Evolutionary conservation across 2,797 vertebrate species (phyloP).

Genomic region (Eurystomus glaucurus): DNA sequence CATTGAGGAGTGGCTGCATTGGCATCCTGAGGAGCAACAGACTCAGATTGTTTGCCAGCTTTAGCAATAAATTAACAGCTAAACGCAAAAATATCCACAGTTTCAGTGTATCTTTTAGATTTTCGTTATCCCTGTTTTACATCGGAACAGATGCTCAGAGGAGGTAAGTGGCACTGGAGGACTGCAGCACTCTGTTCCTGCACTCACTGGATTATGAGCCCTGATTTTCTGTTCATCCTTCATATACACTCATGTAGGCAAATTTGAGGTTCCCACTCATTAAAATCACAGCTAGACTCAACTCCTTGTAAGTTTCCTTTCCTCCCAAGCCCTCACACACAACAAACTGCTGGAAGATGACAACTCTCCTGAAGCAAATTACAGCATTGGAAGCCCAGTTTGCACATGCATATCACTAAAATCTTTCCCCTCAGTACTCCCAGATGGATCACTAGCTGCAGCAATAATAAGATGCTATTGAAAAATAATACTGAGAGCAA

Average conservation of each 20-base stretch:
- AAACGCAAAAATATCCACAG: not conserved
- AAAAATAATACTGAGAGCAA: not conserved
- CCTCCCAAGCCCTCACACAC: not conserved
- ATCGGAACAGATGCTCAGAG: not conserved
- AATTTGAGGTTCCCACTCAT: not conserved
- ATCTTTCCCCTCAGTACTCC: not conserved
- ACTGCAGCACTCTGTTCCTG: not conserved
- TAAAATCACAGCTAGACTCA: not conserved
- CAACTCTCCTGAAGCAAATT: not conserved
- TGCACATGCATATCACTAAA: not conserved
- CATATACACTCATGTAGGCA: not conserved
- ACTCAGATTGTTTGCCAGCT: constrained; percentile 6
- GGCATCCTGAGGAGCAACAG: constrained; percentile 10
- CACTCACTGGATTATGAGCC: not conserved
- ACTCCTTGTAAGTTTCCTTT: not conserved
- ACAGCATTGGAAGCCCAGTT: not conserved
- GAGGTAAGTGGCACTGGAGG: not conserved
- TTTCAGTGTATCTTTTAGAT: not conserved
- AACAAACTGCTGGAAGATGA: not conserved
- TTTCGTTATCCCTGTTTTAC: not conserved
- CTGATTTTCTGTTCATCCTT: not conserved
- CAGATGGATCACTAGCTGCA: not conserved
- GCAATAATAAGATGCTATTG: not conserved
- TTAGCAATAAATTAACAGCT: constrained; percentile 4
- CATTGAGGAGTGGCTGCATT: not conserved